phyloP scores from a whole-genome alignment of 2,113 vertebrate species.

The Cranoglanis bouderius region DNA sequence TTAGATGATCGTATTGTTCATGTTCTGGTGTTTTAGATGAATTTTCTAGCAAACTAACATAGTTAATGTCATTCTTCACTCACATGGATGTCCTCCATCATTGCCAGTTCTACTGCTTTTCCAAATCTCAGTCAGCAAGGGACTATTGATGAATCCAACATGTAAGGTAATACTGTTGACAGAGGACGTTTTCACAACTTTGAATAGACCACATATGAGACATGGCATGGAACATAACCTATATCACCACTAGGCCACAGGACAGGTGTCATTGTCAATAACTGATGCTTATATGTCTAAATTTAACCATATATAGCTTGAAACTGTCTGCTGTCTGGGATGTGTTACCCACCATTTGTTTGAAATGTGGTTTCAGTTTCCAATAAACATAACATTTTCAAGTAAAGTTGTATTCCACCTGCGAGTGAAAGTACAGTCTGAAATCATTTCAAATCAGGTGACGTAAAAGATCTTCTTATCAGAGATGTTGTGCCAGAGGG shows the following conservation, averaged over 20 bases:
- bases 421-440: neutral
- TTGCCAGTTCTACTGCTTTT: neutral
- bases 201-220: neutral
- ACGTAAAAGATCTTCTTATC: neutral
- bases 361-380: slow-evolving; percentile 9
- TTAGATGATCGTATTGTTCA: neutral
- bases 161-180: neutral
- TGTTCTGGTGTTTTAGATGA: neutral
- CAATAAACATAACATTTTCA: neutral
- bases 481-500: neutral
- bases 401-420: neutral
- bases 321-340: neutral
- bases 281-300: neutral
- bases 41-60: neutral
- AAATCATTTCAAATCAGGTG: neutral
- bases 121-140: neutral
- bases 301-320: neutral
- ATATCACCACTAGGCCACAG: neutral
- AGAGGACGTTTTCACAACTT: neutral
- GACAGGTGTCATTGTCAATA: neutral
- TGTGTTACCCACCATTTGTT: neutral
- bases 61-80: neutral
- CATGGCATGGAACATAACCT: neutral
- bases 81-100: neutral
- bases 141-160: neutral